A percentile compares a stretch with the other conserved stretches of the same genome.
phyloP scores from a whole-genome alignment of 2,113 vertebrate species.

The Cygnus buccinator region DNA sequence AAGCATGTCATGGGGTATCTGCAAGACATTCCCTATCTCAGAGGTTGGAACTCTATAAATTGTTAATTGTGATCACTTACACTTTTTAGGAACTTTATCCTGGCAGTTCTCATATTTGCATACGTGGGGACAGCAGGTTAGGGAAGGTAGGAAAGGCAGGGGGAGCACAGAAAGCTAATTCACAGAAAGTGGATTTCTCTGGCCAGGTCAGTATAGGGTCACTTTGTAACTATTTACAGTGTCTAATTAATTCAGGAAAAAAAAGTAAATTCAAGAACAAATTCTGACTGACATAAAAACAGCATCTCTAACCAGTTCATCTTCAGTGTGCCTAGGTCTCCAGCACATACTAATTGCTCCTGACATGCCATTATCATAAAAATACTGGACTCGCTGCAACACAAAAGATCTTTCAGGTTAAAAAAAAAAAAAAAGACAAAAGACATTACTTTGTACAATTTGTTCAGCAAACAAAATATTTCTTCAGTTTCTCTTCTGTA shows the following conservation, averaged over 20 bases:
- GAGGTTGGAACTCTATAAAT: background rate
- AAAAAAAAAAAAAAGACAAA: background rate
- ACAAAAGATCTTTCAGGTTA: background rate
- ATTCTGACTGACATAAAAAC: background rate
- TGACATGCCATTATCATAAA: background rate
- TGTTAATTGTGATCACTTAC: background rate
- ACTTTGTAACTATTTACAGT: background rate
- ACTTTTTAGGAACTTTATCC: background rate
- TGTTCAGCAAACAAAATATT: background rate
- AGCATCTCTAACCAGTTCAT: background rate
- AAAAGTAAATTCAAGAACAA: background rate
- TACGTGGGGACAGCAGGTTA: background rate
- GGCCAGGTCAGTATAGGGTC: background rate
- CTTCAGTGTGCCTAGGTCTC: background rate
- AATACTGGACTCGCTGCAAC: background rate
- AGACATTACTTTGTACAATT: background rate
- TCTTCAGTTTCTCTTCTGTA: background rate
- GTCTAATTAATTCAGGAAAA: background rate
- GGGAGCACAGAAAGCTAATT: background rate
- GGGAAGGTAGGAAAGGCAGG: background rate
- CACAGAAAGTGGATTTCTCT: background rate
- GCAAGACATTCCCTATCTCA: background rate
- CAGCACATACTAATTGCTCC: background rate
- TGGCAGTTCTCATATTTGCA: background rate
- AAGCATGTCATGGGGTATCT: background rate